Conservation (phyloP, 2,888 invertebrate genomes). For the Pyralis farinalis region DNA sequence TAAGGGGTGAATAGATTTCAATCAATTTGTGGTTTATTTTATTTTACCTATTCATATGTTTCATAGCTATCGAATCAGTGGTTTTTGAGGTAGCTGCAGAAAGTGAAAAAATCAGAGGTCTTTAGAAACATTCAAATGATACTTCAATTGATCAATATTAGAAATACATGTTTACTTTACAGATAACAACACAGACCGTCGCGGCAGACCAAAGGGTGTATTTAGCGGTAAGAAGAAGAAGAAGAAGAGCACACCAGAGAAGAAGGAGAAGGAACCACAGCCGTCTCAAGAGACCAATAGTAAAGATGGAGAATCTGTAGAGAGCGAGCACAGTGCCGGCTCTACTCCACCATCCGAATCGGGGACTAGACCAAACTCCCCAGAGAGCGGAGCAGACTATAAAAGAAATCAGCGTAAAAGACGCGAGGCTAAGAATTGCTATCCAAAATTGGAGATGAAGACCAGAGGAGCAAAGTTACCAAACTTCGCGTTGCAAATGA, state of each 20-base stretch:
- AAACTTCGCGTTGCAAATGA: conserved; percentile 79
- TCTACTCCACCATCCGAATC: conserved; percentile 66
- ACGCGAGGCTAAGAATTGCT: conserved; percentile 40
- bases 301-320: conserved; percentile 68
- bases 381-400: conserved; percentile 47
- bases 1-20: no score
- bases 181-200: conserved; percentile 65
- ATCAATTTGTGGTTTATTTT: no score
- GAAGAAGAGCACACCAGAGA: conserved; percentile 55
- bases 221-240: conserved; percentile 58
- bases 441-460: conserved; percentile 71
- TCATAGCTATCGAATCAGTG: no score
- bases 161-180: conserved; percentile 18
- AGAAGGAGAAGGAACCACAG: conserved; percentile 60
- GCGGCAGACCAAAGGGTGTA: conserved; percentile 66
- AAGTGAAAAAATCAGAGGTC: no score
- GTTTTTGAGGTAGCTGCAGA: no score
- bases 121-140: no score
- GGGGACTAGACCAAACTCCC: conserved; percentile 65
- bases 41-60: no score
- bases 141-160: neutral
- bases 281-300: conserved; percentile 70
- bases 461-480: conserved; percentile 84
- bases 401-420: conserved; percentile 42
- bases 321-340: conserved; percentile 65